phyloP scores from a whole-genome alignment of 1,140 invertebrate species.

The Ruditapes philippinarum region DNA sequence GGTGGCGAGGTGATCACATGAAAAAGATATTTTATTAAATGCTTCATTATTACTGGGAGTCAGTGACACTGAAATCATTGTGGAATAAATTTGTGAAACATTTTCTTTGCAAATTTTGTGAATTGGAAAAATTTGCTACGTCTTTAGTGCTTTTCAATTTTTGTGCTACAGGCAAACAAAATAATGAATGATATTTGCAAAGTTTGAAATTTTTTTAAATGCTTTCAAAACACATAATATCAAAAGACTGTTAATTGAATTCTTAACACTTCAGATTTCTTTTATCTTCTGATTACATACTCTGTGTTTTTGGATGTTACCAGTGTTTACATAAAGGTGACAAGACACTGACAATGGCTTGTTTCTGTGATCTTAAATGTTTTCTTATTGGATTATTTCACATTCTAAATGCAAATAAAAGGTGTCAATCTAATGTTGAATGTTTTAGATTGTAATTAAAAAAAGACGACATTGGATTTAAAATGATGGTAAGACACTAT shows the following conservation, averaged over 20 bases:
- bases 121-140: no score
- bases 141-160: no score
- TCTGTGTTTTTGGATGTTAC: constrained; percentile 16
- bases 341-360: constrained; percentile 21
- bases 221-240: not conserved
- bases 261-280: not conserved
- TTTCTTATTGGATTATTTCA: constrained; percentile 6
- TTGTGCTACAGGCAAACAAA: not conserved
- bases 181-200: no score
- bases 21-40: not conserved
- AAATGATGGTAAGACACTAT: constrained; percentile 6
- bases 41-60: not conserved
- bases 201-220: not conserved
- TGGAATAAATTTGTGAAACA: not conserved
- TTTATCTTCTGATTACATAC: not conserved
- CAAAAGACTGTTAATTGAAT: not conserved
- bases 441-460: not conserved
- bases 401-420: not conserved
- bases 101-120: not conserved
- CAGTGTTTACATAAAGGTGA: constrained; percentile 15
- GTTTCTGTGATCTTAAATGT: constrained; percentile 10
- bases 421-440: not conserved
- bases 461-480: not conserved
- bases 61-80: not conserved
- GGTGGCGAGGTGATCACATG: not conserved